These are phyloP conservation scores for Hippasteria phrygiana DNA, from an alignment of 53 echinoderm and acorn worm species.

Conservation along the genomic window DNA sequence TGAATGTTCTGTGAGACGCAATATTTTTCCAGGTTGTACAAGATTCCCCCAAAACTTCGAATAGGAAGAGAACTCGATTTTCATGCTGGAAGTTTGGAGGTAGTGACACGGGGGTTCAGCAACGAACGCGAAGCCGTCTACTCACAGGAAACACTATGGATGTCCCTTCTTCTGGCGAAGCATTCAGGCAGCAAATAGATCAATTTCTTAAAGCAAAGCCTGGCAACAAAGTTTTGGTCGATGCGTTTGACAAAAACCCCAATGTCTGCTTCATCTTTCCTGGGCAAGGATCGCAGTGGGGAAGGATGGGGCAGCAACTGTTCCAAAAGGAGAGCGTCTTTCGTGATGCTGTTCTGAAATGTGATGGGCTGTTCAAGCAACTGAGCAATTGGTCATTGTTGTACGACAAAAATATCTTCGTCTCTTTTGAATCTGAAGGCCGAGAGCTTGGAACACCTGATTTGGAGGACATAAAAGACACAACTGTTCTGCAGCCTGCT, in stretches of 20 bases:
- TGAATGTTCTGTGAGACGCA: too few relatives aligned
- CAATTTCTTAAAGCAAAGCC: constrained; percentile 48
- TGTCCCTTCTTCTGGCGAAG: constrained; percentile 79
- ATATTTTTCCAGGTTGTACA: too few relatives aligned
- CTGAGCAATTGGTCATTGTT: constrained; percentile 93
- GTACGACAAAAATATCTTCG: constrained; percentile 17
- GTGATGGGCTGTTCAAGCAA: constrained; percentile 80
- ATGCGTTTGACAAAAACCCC: constrained; percentile 44
- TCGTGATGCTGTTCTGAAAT: constrained; percentile 67
- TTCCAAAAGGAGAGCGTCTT: constrained; percentile 79
- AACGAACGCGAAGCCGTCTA: constrained; percentile 75
- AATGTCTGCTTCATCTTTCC: constrained; percentile 94
- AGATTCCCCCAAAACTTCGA: too few relatives aligned
- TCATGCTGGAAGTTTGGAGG: constrained; percentile 80
- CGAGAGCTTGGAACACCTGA: background rate
- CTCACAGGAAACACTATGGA: constrained; percentile 77
- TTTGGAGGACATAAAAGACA: constrained; percentile 25
- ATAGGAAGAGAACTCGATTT: too few relatives aligned
- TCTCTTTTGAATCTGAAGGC: background rate
- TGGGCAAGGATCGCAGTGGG: constrained; percentile 93
- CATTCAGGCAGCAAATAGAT: constrained; percentile 37
- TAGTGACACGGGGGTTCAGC: constrained; percentile 67
- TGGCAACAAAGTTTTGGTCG: background rate
- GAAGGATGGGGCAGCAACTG: constrained; percentile 84
- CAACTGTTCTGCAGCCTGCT: constrained; percentile 84